Evolutionary conservation across 2,113 vertebrate genomes (phyloP), one percentile per base, ranked within the genome.

Genomic region (Scortum barcoo): DNA sequence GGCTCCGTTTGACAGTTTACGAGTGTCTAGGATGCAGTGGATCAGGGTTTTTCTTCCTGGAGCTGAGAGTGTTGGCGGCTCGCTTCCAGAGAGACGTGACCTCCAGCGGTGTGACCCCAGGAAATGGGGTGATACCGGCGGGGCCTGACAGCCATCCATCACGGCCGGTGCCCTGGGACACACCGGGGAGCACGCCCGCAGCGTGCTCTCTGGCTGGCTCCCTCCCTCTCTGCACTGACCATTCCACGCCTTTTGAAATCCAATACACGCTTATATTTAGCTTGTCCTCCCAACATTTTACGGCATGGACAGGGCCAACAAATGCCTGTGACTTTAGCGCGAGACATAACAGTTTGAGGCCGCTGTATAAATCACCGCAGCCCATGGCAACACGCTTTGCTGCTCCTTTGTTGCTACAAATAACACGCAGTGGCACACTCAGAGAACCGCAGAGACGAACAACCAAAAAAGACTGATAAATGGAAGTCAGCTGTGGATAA

Each of bases 231-330:
- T 56, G 65, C 81, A 72, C 81, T 69, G 84, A 83, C 81, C 77
- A 83, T 90, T 88, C 86, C 54, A 85, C 62, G 62, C 85, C 85
- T 42, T 68, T 87, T 91, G 90, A 94, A 94, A 94, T 91, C 81
- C 67, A 89, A 91, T 84, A 87, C 89, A 75, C 24, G 5, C 76
- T 85, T 94, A 93, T 88, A 93, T 93, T 91, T 93, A 93, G 89
- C 88, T 53, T 82, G 84, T 85, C 87, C 81, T 78, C 9, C 24
- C 71, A 33, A 14, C 36, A 68, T 90, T 93, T 89, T 81, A 87
- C 76, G 84, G 67, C 84, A 53, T 0, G 22, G 36, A 77, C 51
- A 56, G 50, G 26, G 82, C 86, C 78, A 85, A 81, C 72, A 62
- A 93, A 91, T 83, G 68, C 48, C 69, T 30, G 7, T 26, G 24